Conservation (phyloP, 2,113 vertebrate genomes). For the Pseudorasbora parva region DNA sequence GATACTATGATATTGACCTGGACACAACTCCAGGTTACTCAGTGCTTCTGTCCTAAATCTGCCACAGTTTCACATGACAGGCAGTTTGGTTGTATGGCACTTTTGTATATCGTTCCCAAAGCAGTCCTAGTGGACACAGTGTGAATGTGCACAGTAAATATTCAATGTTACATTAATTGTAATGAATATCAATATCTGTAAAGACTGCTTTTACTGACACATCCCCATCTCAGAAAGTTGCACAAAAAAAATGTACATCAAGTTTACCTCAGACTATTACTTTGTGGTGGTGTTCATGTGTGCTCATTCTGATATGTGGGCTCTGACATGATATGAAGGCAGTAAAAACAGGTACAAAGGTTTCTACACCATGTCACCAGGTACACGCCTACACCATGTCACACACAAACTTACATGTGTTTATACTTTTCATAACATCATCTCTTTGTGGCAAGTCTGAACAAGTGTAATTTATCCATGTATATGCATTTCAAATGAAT, state of each 20-base stretch:
- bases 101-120: too few relatives aligned
- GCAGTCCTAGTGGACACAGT: too few relatives aligned
- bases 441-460: background rate
- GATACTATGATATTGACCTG: too few relatives aligned
- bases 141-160: too few relatives aligned
- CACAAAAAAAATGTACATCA: background rate
- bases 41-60: too few relatives aligned
- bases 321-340: conserved; percentile 1
- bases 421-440: background rate
- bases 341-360: background rate
- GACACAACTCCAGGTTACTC: too few relatives aligned
- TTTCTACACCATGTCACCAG: too few relatives aligned
- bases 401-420: background rate
- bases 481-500: background rate
- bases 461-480: conserved; percentile 3
- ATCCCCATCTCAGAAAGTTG: background rate
- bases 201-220: background rate
- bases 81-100: too few relatives aligned
- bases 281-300: background rate
- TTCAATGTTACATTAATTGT: background rate
- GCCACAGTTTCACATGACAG: too few relatives aligned
- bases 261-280: background rate
- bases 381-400: conserved; percentile 3
- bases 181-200: background rate
- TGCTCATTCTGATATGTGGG: background rate